Base-by-base conservation (phyloP, 2,797 vertebrate genomes). In the Sebastes miniatus region DNA sequence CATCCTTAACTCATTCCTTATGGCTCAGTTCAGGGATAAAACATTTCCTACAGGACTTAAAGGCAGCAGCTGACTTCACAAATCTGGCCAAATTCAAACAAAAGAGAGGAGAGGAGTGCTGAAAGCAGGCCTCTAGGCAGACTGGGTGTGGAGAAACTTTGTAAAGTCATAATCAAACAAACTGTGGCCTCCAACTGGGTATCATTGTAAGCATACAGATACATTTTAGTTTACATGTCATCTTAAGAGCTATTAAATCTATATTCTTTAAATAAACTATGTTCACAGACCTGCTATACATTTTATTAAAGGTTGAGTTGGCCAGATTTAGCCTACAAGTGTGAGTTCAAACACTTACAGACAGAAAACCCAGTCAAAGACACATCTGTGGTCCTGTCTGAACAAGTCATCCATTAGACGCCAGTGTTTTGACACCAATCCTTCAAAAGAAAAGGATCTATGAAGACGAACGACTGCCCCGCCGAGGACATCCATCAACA, bases 401-500 rank as follows among this genome's bases (percentile, higher is more conserved):
- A 91, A 90, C 94, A 95, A 88, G 93, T 67, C 87, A 84, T 87
- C 88, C 88, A 91, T 94, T 92, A 90, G 87, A 78, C 86, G 83
- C 70, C 57, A 61, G 59, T 89, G 91, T 93, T 95, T 91, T 94
- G 92, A 95, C 92, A 94, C 79, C 72, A 85, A 84, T 92, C 89
- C 83, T 87, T 93, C 90, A 90, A 91, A 91, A 93, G 89, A 93
- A 88, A 91, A 80, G 76, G 85, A 88, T 92, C 88, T 83, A 88
- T 90, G 86, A 94, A 92, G 90, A 94, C 90, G 86, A 92, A 93
- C 62, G 86, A 87, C 85, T 83, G 83, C 61, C 75, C 76, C 82
- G 87, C 79, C 80, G 73, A 92, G 89, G 85, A 80, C 89, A 94
- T 95, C 94, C 87, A 94, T 95, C 93, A 94, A 81, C 93, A 91